Evolutionary conservation across 1,140 invertebrate genomes (phyloP).

Genomic region (Euura saliciscinereae): DNA sequence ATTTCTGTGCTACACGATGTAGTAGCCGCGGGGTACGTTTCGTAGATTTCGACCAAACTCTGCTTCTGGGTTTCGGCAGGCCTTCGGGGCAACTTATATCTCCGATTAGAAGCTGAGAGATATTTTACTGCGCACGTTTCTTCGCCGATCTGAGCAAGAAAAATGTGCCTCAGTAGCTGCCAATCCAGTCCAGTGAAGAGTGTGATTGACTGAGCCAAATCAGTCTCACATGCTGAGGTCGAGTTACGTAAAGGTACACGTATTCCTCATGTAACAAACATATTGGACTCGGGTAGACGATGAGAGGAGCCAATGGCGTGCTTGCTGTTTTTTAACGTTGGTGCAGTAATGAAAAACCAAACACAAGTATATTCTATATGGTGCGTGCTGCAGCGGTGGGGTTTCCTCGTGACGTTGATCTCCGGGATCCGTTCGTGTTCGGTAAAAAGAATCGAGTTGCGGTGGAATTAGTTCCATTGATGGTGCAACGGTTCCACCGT

Average conservation of each 20-base stretch:
- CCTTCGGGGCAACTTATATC: neutral
- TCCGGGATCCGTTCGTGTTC: neutral
- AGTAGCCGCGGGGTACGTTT: no score
- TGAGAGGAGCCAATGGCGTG: neutral
- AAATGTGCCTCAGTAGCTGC: neutral
- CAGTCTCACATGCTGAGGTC: neutral
- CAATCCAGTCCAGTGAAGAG: neutral
- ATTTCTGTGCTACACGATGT: no score
- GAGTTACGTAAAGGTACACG: neutral
- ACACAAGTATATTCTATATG: neutral
- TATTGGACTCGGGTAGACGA: neutral
- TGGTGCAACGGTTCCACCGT: neutral
- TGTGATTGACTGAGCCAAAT: neutral
- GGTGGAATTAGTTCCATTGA: neutral
- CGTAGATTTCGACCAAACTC: no score
- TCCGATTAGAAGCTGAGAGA: neutral
- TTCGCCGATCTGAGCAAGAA: neutral
- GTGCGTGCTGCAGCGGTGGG: no score
- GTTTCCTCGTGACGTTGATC: neutral
- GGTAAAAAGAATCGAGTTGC: neutral
- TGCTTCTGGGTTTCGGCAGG: no score
- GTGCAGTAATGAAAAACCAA: neutral
- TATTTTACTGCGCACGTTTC: neutral
- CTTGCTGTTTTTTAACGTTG: neutral
- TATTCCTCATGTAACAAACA: neutral